Percentiles rank a stretch among this genome's conserved stretches.
Evolutionary conservation across 1,140 invertebrate genomes (phyloP).

Genomic region (Ceratina japonica): DNA sequence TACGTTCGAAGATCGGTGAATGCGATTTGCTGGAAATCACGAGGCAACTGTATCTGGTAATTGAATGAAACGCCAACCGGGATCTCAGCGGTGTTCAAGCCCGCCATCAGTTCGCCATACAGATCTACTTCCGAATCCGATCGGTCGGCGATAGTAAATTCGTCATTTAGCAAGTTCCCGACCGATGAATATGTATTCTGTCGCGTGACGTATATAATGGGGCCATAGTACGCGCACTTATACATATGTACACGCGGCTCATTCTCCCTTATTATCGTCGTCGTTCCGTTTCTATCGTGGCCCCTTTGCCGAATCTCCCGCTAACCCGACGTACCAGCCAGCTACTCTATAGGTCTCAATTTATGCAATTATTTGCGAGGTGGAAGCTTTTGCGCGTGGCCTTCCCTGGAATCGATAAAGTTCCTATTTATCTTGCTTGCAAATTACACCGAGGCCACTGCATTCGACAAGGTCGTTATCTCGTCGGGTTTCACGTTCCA

Average conservation of each 20-base stretch:
- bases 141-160: slow-evolving; percentile 53
- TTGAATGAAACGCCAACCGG: slow-evolving; percentile 43
- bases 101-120: neutral
- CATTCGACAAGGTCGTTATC: slow-evolving; percentile 1
- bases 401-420: slow-evolving; percentile 38
- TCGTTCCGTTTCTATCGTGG: slow-evolving; percentile 40
- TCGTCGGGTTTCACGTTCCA: neutral
- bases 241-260: slow-evolving; percentile 34
- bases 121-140: slow-evolving; percentile 42
- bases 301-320: slow-evolving; percentile 37
- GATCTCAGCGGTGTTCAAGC: neutral
- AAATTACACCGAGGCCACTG: slow-evolving; percentile 42
- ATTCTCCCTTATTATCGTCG: slow-evolving; percentile 51
- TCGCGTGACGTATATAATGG: slow-evolving; percentile 50
- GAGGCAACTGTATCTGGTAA: slow-evolving; percentile 46
- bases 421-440: slow-evolving; percentile 39
- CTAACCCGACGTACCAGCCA: slow-evolving; percentile 33
- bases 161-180: slow-evolving; percentile 57
- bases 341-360: slow-evolving; percentile 55
- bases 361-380: slow-evolving; percentile 55
- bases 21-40: slow-evolving; percentile 22
- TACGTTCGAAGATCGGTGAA: neutral
- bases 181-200: slow-evolving; percentile 58
- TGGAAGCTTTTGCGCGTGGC: slow-evolving; percentile 32
- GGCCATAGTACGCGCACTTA: neutral